phyloP scores from a whole-genome alignment of 2,888 invertebrate species.

The Osedax frankpressi region DNA sequence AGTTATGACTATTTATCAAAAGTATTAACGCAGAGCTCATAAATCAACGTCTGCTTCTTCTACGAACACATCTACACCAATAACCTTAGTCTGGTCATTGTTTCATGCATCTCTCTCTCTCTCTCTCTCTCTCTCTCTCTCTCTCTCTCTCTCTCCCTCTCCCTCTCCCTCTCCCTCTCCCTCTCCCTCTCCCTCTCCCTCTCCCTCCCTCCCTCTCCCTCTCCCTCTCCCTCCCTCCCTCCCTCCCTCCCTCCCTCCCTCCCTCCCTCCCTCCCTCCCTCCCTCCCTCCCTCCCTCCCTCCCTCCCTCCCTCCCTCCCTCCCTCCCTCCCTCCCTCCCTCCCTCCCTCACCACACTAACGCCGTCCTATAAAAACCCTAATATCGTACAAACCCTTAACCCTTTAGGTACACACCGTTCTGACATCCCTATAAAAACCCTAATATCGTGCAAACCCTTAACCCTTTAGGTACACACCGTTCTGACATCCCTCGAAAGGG shows the following conservation, averaged over 20 bases:
- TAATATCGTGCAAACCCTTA: no score
- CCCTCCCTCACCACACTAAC: neutral
- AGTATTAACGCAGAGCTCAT: no score
- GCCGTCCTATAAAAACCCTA: slow-evolving; percentile 20
- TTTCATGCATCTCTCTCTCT: no score
- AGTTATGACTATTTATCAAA: no score
- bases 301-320: neutral
- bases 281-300: neutral
- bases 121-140: slow-evolving; percentile 74
- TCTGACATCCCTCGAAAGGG: no score
- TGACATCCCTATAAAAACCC: no score
- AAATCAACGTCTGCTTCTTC: no score
- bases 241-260: neutral
- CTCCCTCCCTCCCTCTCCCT: slow-evolving; percentile 61
- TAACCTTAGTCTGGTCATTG: no score
- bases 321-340: neutral
- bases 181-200: slow-evolving; percentile 76
- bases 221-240: neutral
- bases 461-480: no score
- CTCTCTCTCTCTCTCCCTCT: slow-evolving; percentile 70
- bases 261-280: neutral
- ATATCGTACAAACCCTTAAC: no score
- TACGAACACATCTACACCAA: no score
- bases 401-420: no score
- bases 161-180: slow-evolving; percentile 70